Evolutionary conservation across 2,113 vertebrate genomes (phyloP).

Genomic region (Ailuropoda melanoleuca): DNA sequence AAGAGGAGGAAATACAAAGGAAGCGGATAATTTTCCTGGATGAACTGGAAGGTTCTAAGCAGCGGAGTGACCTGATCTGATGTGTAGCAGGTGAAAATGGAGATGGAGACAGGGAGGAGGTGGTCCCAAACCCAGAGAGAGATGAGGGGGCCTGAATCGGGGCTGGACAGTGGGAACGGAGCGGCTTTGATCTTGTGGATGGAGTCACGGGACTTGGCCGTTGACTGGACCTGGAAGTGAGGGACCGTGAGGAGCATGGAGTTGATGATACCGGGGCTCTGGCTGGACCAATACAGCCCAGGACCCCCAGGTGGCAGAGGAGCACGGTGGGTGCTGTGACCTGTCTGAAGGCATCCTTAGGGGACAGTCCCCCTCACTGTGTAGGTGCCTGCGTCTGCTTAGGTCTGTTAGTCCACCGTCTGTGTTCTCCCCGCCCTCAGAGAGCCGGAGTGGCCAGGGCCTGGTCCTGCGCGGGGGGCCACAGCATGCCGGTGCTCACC

Average conservation of each 20-base stretch:
- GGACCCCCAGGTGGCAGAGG: neutral
- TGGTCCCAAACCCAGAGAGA: neutral
- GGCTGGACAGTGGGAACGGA: rapidly evolving
- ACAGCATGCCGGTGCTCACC: neutral
- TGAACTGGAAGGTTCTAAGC: neutral
- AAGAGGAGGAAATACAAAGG: neutral
- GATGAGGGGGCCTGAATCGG: neutral
- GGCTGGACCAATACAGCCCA: neutral
- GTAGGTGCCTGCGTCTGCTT: neutral
- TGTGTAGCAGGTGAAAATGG: neutral
- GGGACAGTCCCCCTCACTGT: neutral
- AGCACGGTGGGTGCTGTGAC: neutral
- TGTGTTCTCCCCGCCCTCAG: neutral
- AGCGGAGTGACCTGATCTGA: neutral
- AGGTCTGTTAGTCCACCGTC: neutral
- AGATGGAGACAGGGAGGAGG: neutral
- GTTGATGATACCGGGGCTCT: neutral
- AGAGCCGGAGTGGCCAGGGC: neutral
- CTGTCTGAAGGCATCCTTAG: neutral
- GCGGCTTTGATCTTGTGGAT: neutral
- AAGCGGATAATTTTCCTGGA: neutral
- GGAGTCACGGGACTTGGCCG: neutral
- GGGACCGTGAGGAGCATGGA: neutral
- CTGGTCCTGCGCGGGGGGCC: neutral
- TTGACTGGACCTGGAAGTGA: neutral